These are phyloP conservation scores for Myotis lucifugus DNA, from an alignment of 2,113 vertebrate species.

Conservation along the genomic window DNA sequence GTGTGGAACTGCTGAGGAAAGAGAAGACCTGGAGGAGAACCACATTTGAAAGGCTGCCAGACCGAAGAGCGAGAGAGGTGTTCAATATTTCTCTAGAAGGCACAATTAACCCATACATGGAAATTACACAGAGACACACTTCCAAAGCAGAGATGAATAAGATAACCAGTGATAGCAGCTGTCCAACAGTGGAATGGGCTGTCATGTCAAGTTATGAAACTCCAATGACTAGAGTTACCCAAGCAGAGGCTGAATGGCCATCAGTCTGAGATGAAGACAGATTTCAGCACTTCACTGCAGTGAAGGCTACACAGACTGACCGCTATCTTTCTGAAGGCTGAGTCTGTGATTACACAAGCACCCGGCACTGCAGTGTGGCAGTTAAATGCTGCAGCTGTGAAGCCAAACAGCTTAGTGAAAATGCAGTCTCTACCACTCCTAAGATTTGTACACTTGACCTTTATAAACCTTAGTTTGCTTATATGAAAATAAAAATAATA, in stretches of 20 bases:
- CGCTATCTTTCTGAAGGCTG: neutral
- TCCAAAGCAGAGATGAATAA: constrained; percentile 1
- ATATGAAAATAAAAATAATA: neutral
- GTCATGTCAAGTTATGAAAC: constrained; percentile 14
- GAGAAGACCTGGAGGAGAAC: neutral
- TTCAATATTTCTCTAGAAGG: neutral
- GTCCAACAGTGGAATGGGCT: neutral
- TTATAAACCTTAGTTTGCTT: neutral
- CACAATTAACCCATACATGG: neutral
- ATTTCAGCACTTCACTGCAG: neutral
- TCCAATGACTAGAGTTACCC: constrained; percentile 42
- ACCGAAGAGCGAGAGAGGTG: neutral
- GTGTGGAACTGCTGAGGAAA: neutral
- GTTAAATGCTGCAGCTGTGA: neutral
- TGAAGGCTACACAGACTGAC: neutral
- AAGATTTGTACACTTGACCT: neutral
- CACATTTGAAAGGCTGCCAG: neutral
- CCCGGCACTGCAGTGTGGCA: neutral
- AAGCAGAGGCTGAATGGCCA: neutral
- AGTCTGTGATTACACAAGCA: neutral
- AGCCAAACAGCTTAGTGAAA: neutral
- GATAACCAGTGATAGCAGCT: neutral
- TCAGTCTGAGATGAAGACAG: constrained; percentile 29
- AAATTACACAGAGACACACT: constrained; percentile 20
- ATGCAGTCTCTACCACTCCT: neutral